Base-by-base conservation (phyloP, 2,113 vertebrate species). In the Dasyornis broadbenti region DNA sequence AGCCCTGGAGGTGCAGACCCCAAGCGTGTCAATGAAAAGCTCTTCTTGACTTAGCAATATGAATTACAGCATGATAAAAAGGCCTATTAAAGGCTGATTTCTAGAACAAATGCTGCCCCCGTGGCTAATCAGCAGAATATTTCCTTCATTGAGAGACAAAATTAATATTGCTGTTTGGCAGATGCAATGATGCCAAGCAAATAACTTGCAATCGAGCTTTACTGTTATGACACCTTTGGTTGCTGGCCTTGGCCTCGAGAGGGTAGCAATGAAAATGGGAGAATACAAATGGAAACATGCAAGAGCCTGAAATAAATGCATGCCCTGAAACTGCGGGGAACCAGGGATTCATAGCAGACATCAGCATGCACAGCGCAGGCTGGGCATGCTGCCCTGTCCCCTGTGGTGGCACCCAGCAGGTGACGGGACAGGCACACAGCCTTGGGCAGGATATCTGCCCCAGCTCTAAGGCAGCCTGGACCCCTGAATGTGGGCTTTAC, bases 41-140 rank as follows among this genome's bases (percentile, higher is more conserved):
- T 79, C 39, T 31, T 30, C 52, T 23, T 64, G 59, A 28, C 37
- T 75, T 47, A 68, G 65, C 5, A 16, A 20, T 60, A 39, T 13
- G 81, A 91, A 81, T 87, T 89, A 60, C 37, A 57, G 65, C 30
- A 3, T 45, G 65, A 82, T 69, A 13, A 15, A 84, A 75, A 86
- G 60, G 89, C 68, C 89, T 52, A 49, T 84, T 86, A 95, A 69
- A 68, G 52, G 89, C 84, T 85, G 89, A 77, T 89, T 94, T 82
- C 93, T 71, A 68, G 84, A 94, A 92, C 91, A 94, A 96, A 91
- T 65, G 84, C 84, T 87, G 87, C 93, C 84, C 89, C 73, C 8
- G 13, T 72, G 84, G 81, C 93, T 95, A 94, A 95, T 89, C 81
- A 91, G 83, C 53, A 76, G 77, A 90, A 54, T 84, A 82, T 89